These are phyloP conservation scores for Priocnemis perturbator DNA, from an alignment of 2,888 invertebrate species.

Conservation along the genomic window DNA sequence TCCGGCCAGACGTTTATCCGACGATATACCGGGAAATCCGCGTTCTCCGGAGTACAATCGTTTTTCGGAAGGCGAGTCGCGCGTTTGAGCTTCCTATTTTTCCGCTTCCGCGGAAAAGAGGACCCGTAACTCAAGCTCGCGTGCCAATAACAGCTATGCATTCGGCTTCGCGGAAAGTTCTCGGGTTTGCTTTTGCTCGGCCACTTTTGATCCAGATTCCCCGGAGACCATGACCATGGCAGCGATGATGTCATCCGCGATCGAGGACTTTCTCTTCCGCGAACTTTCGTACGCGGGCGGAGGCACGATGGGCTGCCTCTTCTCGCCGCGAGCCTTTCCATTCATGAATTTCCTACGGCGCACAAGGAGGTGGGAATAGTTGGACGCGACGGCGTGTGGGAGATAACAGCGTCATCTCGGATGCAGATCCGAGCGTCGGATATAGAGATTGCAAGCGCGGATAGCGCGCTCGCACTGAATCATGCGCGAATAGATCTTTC, in stretches of 20 bases:
- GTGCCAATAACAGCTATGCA: no score
- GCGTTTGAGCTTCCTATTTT: no score
- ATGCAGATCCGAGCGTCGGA: slow-evolving; percentile 1
- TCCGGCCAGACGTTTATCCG: no score
- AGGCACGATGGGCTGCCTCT: slow-evolving; percentile 13
- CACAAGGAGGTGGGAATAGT: slow-evolving; percentile 47
- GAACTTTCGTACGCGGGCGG: slow-evolving; percentile 51
- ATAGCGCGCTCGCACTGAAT: background rate
- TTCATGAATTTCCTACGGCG: slow-evolving; percentile 51
- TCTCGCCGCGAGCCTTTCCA: slow-evolving; percentile 42
- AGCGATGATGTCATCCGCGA: slow-evolving; percentile 63
- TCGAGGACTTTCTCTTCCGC: slow-evolving; percentile 68
- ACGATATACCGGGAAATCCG: no score
- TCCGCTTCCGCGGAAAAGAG: no score
- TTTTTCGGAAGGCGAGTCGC: no score
- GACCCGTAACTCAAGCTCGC: no score
- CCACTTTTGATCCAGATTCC: slow-evolving; percentile 48
- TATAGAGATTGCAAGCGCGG: no score
- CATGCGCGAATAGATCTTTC: background rate
- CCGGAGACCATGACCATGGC: slow-evolving; percentile 66
- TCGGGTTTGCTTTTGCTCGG: slow-evolving; percentile 27
- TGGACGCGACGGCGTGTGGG: slow-evolving; percentile 37
- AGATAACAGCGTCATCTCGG: slow-evolving; percentile 36
- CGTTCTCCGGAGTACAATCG: no score
- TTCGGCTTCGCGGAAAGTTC: slow-evolving; percentile 33